Base-by-base conservation (phyloP, 2,113 vertebrate genomes). In the Ageneiosus marmoratus region DNA sequence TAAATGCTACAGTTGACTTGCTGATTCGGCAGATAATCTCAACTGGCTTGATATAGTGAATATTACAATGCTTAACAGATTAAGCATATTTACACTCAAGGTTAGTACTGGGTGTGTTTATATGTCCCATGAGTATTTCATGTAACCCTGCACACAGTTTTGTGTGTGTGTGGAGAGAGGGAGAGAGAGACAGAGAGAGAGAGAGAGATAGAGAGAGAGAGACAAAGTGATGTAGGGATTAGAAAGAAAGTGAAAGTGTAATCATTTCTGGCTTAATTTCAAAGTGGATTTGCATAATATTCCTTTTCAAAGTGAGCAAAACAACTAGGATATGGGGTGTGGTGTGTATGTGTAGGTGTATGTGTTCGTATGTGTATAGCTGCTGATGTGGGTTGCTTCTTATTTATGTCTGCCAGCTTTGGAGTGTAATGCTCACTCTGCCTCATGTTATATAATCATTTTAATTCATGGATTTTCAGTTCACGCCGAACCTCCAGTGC, bases 201-300 rank as follows among this genome's bases (percentile, higher is more conserved):
- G 79, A 5, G 67, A 83, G 87, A 41, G 72, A 48, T 80, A 72
- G 87, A 82, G 78, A 18, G 83, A 83, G 85, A 83, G 82, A 77
- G 84, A 58, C 88, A 67, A 81, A 29, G 55, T 32, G 76, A 86
- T 85, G 53, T 69, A 56, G 77, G 48, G 41, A 32, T 12, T 27
- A 53, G 58, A n/a, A 22, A 53, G 81, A 73, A 85, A 65, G 56
- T 12, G 83, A 32, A 80, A 15, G 80, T n/a, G 83, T 83, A 88
- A 90, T 92, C 89, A 87, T 89, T 93, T 92, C 90, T 92, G 91
- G 90, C 88, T 91, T 89, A 89, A 90, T 90, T 92, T 91, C 90
- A 92, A 91, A 93, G 92, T 92, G 81, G 91, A 94, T 94, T 93
- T 94, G 91, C 93, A 93, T 94, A 93, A 94, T 93, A 91, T 91